Evolutionary conservation across 1,140 invertebrate species (phyloP).

Genomic region (Meloidogyne exigua): DNA sequence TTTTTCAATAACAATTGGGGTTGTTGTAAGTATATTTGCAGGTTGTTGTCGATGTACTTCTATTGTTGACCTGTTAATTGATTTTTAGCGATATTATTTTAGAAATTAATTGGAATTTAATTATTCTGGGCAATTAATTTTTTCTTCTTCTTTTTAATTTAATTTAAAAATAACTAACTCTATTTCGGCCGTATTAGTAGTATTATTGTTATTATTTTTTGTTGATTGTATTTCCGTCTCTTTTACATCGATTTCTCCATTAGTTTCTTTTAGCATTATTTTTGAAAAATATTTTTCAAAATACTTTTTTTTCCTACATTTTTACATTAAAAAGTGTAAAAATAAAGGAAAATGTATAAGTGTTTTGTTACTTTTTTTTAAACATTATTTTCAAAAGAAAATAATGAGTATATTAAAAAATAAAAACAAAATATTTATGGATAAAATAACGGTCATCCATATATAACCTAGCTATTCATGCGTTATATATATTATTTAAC

Average conservation of each 20-base stretch:
- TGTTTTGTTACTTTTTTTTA: background rate
- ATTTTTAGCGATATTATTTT: background rate
- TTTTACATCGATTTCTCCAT: slow-evolving; percentile 1
- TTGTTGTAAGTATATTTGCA: background rate
- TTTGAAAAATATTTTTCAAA: background rate
- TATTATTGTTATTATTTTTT: background rate
- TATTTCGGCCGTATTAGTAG: background rate
- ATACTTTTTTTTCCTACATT: background rate
- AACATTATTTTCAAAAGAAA: too few species aligned
- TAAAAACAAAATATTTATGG: too few species aligned
- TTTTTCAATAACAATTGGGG: slow-evolving; percentile 4
- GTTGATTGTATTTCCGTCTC: background rate
- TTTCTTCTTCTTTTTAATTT: background rate
- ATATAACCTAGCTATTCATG: background rate
- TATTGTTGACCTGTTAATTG: background rate
- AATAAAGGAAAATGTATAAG: background rate
- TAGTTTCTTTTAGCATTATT: slow-evolving; percentile 2
- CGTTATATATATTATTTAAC: background rate
- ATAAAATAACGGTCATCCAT: too few species aligned
- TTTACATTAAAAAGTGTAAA: background rate
- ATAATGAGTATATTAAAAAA: too few species aligned
- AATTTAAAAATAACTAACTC: background rate
- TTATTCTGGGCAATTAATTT: background rate
- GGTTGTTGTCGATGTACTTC: background rate
- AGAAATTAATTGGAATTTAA: background rate